phyloP scores from a whole-genome alignment of 2,888 invertebrate species.

The Vanessa cardui region DNA sequence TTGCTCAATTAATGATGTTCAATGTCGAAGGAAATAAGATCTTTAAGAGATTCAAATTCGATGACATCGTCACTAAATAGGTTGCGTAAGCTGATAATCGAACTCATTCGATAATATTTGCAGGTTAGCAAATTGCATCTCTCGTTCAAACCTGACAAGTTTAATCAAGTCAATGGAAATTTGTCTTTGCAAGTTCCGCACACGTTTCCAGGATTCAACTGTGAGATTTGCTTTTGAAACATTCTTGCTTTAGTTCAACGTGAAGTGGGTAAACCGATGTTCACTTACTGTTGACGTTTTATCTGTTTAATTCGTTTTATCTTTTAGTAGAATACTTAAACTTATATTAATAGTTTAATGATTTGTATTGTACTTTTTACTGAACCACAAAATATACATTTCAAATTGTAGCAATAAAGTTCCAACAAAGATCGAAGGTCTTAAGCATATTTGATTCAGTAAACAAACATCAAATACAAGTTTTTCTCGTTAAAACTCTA shows the following conservation, averaged over 20 bases:
- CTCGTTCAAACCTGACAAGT: conserved; percentile 66
- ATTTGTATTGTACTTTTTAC: too few species aligned
- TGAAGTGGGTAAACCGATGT: conserved; percentile 32
- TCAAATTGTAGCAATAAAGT: too few species aligned
- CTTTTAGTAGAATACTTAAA: not conserved
- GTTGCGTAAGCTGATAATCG: conserved; percentile 15
- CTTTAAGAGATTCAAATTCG: too few species aligned
- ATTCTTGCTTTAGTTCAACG: conserved; percentile 41
- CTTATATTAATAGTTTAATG: too few species aligned
- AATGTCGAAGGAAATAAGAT: too few species aligned
- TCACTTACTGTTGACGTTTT: conserved; percentile 17
- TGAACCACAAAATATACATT: too few species aligned
- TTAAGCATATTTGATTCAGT: too few species aligned
- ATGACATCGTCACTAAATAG: not conserved
- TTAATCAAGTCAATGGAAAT: conserved; percentile 78
- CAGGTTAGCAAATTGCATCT: conserved; percentile 65
- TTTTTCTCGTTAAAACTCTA: too few species aligned
- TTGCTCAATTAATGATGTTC: too few species aligned
- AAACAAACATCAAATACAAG: too few species aligned
- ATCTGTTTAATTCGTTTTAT: conserved; percentile 12
- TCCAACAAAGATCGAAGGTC: too few species aligned
- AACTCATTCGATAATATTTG: conserved; percentile 25
- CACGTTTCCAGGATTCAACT: conserved; percentile 64
- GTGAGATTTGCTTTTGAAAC: conserved; percentile 73
- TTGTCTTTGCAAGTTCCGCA: conserved; percentile 72